Conservation (phyloP, 2,113 vertebrate genomes). For the Zapus hudsonius region DNA sequence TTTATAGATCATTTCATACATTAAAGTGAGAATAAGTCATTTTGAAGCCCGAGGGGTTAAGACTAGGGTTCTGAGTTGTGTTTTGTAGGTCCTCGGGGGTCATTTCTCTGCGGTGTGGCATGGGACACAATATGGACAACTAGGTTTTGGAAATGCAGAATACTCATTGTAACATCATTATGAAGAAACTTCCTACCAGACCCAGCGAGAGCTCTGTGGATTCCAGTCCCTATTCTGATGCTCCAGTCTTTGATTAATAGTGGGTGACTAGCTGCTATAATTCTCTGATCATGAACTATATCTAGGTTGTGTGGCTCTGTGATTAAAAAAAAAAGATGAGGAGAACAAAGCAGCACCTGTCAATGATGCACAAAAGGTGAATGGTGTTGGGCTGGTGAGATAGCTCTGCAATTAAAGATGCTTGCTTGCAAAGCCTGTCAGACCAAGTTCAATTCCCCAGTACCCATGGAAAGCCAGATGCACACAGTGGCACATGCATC, state of each 20-base stretch:
- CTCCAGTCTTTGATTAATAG: background rate
- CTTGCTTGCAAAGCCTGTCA: too few relatives aligned
- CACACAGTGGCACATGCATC: too few relatives aligned
- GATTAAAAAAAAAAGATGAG: background rate
- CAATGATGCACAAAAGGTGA: background rate
- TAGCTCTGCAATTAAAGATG: too few relatives aligned
- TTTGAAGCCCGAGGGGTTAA: constrained; percentile 40
- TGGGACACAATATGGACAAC: background rate
- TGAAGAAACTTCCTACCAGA: background rate
- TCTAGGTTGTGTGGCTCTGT: background rate
- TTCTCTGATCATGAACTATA: constrained; percentile 6
- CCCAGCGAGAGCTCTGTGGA: background rate
- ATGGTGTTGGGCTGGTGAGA: too few relatives aligned
- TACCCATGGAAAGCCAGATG: too few relatives aligned
- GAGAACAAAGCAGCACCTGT: background rate
- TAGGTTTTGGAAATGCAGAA: background rate
- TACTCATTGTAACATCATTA: background rate
- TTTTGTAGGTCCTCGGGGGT: constrained; percentile 7
- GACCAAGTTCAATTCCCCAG: too few relatives aligned
- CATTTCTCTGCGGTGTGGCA: background rate
- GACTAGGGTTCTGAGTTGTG: constrained; percentile 55
- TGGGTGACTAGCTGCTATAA: background rate
- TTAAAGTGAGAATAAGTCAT: constrained; percentile 69
- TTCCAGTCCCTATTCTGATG: background rate
- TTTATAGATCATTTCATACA: constrained; percentile 74